phyloP scores from a whole-genome alignment of 2,888 invertebrate species.

The Lingula anatina region DNA sequence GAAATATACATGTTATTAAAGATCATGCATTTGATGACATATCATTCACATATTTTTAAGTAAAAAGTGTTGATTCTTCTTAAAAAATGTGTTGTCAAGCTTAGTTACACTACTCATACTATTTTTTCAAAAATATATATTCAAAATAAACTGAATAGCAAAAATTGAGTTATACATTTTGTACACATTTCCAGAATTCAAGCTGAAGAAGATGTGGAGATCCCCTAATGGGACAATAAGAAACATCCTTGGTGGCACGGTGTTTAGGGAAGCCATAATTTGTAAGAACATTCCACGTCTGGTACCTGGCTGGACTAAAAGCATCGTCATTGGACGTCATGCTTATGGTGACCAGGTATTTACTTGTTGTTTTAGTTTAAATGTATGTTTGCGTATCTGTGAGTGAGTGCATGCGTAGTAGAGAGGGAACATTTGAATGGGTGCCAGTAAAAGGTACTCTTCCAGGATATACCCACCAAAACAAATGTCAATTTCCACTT shows the following conservation, averaged over 20 bases:
- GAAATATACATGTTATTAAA: too few relatives aligned
- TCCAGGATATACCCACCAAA: background rate
- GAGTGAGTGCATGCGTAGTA: too few relatives aligned
- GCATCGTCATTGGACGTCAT: constrained; percentile 97
- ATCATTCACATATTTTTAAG: too few relatives aligned
- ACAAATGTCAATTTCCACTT: too few relatives aligned
- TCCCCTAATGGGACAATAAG: constrained; percentile 60
- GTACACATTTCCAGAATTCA: constrained; percentile 53
- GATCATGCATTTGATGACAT: too few relatives aligned
- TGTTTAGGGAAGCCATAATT: constrained; percentile 59
- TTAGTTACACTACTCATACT: background rate
- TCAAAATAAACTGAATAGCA: background rate
- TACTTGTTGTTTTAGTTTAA: too few relatives aligned
- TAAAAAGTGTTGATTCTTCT: too few relatives aligned
- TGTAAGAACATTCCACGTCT: constrained; percentile 81
- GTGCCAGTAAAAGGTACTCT: background rate
- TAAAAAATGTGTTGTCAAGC: background rate
- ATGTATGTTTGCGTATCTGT: too few relatives aligned
- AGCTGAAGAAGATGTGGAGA: constrained; percentile 59
- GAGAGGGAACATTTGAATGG: background rate
- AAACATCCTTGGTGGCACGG: constrained; percentile 58
- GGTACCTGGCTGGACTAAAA: constrained; percentile 90
- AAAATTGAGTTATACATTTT: background rate
- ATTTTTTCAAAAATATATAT: background rate
- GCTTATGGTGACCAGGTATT: constrained; percentile 73